Conservation (phyloP, 1,140 invertebrate genomes). For the Eumeta japonica region DNA sequence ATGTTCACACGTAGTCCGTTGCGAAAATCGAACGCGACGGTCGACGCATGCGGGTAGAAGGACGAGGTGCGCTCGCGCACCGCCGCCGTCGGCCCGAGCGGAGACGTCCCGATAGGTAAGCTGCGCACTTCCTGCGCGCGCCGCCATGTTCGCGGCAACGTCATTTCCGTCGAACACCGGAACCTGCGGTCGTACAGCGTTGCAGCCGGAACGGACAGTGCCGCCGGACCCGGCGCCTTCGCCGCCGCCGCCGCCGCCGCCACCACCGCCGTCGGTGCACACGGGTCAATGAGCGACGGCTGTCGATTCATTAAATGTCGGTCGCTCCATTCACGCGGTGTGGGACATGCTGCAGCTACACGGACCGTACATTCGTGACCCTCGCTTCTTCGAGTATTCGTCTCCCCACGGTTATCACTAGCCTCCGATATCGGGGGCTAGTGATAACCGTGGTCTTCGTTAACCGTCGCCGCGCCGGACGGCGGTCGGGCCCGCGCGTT, state of each 20-base stretch:
- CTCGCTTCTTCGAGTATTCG: constrained; percentile 56
- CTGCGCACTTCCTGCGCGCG: constrained; percentile 55
- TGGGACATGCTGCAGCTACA: constrained; percentile 45
- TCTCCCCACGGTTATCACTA: too few species aligned
- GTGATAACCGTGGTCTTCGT: too few species aligned
- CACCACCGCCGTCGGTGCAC: constrained; percentile 17
- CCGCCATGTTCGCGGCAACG: constrained; percentile 50
- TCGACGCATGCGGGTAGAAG: constrained; percentile 33
- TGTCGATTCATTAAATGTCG: constrained; percentile 56
- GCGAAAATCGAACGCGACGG: constrained; percentile 32
- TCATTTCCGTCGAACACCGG: constrained; percentile 47
- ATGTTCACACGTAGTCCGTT: constrained; percentile 45
- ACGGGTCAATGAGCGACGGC: constrained; percentile 50
- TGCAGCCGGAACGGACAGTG: constrained; percentile 16
- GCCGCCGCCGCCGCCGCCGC: constrained; percentile 16
- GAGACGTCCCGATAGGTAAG: constrained; percentile 53
- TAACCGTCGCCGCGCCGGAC: too few species aligned
- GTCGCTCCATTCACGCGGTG: constrained; percentile 52
- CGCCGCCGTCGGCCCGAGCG: constrained; percentile 18
- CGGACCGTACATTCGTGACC: constrained; percentile 52
- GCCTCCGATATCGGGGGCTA: too few species aligned
- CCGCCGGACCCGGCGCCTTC: constrained; percentile 21
- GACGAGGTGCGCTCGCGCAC: constrained; percentile 17
- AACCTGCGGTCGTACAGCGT: constrained; percentile 26
- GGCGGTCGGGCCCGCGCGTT: too few species aligned